Conservation (phyloP, 1,140 invertebrate species). For the Helicoverpa armigera region DNA sequence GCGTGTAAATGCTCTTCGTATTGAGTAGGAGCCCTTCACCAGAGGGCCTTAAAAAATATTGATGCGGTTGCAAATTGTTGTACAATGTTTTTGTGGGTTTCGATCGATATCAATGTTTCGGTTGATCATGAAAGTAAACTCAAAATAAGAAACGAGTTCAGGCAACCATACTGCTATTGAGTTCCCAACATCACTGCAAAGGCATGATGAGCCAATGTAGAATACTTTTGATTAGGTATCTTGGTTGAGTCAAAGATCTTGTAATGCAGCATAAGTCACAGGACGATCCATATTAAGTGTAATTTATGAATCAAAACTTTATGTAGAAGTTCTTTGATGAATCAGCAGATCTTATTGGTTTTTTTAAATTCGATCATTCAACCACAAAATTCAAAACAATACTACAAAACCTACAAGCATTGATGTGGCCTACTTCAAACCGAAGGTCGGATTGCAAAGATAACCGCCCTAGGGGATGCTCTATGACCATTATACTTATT, state of each 20-base stretch:
- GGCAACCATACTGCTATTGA: too few relatives aligned
- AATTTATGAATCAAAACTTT: too few relatives aligned
- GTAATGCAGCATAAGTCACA: too few relatives aligned
- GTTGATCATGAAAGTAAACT: background rate
- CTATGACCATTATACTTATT: conserved; percentile 71
- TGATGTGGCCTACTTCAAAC: conserved; percentile 3
- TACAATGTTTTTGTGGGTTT: conserved; percentile 40
- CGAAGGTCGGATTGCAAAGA: conserved; percentile 73
- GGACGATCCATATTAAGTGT: too few relatives aligned
- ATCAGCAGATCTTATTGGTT: background rate
- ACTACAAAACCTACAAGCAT: background rate
- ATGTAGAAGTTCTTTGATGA: background rate
- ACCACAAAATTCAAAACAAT: background rate
- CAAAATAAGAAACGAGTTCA: too few relatives aligned
- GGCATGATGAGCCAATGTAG: too few relatives aligned
- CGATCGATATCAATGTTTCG: background rate
- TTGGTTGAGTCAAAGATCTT: too few relatives aligned
- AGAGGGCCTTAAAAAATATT: conserved; percentile 51
- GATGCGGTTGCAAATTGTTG: conserved; percentile 54
- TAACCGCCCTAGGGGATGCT: conserved; percentile 61
- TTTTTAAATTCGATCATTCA: background rate
- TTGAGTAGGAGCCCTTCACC: conserved; percentile 57
- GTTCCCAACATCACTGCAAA: too few relatives aligned
- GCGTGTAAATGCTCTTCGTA: conserved; percentile 76
- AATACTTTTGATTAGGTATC: too few relatives aligned